These are phyloP conservation scores for Nansenia antarctica DNA, from an alignment of 2,113 vertebrate genomes.

Conservation along the genomic window DNA sequence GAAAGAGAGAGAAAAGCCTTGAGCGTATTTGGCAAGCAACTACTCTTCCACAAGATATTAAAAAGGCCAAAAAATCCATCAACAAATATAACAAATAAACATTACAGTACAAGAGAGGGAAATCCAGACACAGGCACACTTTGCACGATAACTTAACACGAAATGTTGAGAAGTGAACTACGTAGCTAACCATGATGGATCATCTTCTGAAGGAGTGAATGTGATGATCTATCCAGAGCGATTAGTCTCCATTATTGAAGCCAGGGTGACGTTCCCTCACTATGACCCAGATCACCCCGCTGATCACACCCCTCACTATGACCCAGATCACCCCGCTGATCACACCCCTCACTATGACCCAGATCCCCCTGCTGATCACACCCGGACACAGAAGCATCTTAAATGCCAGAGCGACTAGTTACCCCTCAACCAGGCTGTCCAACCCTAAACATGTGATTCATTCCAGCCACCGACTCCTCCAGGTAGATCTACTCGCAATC, in stretches of 20 bases:
- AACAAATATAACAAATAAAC: background rate
- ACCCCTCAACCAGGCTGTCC: slow-evolving; percentile 52
- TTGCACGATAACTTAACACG: no score
- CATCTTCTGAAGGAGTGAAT: slow-evolving; percentile 48
- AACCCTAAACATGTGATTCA: slow-evolving; percentile 49
- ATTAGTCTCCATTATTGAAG: slow-evolving; percentile 66
- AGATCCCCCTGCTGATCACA: slow-evolving; percentile 69
- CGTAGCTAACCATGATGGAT: slow-evolving; percentile 59
- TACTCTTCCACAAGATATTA: background rate
- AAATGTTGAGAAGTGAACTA: background rate
- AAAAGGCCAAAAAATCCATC: background rate
- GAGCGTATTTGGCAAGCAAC: background rate
- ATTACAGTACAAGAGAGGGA: background rate
- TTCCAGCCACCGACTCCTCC: slow-evolving; percentile 38
- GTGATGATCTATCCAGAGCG: slow-evolving; percentile 57
- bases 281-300: slow-evolving; percentile 69
- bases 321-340: slow-evolving; percentile 70
- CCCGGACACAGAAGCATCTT: slow-evolving; percentile 53
- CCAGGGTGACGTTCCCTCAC: slow-evolving; percentile 55
- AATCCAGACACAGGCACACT: no score
- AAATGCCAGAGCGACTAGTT: slow-evolving; percentile 69
- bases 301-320: slow-evolving; percentile 64
- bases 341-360: slow-evolving; percentile 62
- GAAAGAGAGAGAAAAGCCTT: background rate
- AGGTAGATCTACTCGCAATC: no score